Base-by-base conservation (phyloP, 2,888 invertebrate genomes). In the Drosophila ochracea region DNA sequence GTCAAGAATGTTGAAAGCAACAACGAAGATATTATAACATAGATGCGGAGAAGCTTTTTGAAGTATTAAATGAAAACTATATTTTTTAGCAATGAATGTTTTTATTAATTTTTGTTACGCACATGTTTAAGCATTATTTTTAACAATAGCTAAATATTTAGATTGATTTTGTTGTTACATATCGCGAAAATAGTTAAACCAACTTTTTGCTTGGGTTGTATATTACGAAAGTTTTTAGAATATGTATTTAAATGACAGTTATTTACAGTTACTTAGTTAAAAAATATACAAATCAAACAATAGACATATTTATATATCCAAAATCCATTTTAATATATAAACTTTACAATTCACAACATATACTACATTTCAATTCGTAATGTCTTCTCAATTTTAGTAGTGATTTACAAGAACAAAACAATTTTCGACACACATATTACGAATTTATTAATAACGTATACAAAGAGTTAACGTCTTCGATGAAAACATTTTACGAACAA, bases 121-220 rank as follows among this genome's bases (percentile, higher is more conserved):
- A 85, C 89, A 85, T 84, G 70, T 80, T 78, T 43, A 72, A 76
- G 82, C 78, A 86, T 82, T 86, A 82, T 66, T 88, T 84, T 83
- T 33, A 75, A 63, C 86, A 82, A 83, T 88, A 88, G 86, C 69
- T 63, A 80, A 79, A 72, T 74, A 66, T 67, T 50, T 76, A 78
- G 77, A 67, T 53, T 62, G 67, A 67, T 80, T 80, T 73, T 76
- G 58, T 80, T 79, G 60, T 66, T 50, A 78, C 76, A 80, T 78
- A 80, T 78, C 80, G 68, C 49, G 16, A 68, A 67, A 70, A 73
- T 73, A 77, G 68, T 72, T 63, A 59, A 68, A 43, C 21, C 66
- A 82, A 71, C 67, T 72, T 78, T 83, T 55, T 47, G 67, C 59
- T 74, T 83, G 67, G 88, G 85, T 84, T 88, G 85, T 82, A 87